A percentile compares a stretch with the other conserved stretches of the same genome.
These are phyloP conservation scores for Homarus americanus DNA, from an alignment of 1,140 invertebrate species.

Conservation along the genomic window DNA sequence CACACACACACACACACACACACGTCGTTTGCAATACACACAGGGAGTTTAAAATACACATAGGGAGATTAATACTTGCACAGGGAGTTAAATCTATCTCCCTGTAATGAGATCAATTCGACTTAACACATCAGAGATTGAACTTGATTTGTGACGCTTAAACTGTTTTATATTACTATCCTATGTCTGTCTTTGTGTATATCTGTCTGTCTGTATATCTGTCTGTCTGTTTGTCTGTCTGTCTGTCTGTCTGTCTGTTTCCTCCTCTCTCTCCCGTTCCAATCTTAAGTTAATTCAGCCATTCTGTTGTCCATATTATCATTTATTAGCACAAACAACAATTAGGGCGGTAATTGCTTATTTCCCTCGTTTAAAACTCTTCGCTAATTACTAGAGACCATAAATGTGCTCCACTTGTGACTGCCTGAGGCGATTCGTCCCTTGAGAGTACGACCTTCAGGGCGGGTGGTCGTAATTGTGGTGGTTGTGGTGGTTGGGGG, in stretches of 20 bases:
- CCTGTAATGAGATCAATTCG: no score
- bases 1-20: no score
- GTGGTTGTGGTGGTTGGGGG: no score
- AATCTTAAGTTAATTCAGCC: background rate
- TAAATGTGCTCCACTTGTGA: background rate
- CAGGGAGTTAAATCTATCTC: no score
- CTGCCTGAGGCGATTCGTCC: background rate
- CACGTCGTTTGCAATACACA: no score
- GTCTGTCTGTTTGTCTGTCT: background rate
- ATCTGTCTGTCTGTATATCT: background rate
- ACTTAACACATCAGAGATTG: no score
- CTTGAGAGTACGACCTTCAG: background rate
- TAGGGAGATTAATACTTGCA: no score
- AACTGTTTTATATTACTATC: no score
- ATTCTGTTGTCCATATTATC: background rate
- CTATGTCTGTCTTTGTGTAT: no score
- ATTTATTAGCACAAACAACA: slow-evolving; percentile 8
- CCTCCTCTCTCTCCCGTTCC: background rate
- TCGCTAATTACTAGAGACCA: background rate
- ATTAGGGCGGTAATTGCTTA: slow-evolving; percentile 5
- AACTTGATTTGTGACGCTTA: no score
- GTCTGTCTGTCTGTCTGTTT: slow-evolving; percentile 9
- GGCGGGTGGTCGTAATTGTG: background rate
- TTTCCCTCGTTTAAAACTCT: background rate
- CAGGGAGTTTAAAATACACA: no score